A percentile compares a stretch with the other conserved stretches of the same genome.
phyloP scores from a whole-genome alignment of 2,113 vertebrate species.

The Aplodontia rufa region DNA sequence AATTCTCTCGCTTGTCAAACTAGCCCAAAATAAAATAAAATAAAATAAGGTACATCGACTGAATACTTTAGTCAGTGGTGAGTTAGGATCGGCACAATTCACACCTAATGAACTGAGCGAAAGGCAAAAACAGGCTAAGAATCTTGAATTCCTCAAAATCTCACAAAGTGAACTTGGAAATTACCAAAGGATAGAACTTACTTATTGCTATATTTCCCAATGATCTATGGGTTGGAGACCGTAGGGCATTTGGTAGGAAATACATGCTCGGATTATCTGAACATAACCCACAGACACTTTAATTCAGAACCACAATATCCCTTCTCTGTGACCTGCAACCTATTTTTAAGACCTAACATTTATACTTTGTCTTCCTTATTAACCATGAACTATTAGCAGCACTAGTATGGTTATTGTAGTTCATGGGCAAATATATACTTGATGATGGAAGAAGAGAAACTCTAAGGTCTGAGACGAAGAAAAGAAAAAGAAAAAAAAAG shows the following conservation, averaged over 20 bases:
- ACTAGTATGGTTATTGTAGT: background rate
- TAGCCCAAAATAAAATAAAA: background rate
- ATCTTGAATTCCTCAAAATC: background rate
- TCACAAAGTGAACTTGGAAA: background rate
- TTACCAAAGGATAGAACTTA: background rate
- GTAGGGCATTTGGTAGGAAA: background rate
- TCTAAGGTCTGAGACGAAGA: background rate
- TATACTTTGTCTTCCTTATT: background rate
- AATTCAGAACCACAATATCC: background rate
- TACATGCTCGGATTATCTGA: background rate
- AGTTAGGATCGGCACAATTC: background rate
- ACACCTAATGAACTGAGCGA: background rate
- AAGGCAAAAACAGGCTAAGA: background rate
- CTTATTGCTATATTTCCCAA: background rate
- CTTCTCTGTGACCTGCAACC: background rate
- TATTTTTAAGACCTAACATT: background rate
- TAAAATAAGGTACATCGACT: no score
- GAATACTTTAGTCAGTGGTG: background rate
- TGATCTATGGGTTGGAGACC: background rate
- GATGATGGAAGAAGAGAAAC: background rate
- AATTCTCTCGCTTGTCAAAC: background rate
- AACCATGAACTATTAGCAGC: background rate
- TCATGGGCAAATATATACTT: background rate
- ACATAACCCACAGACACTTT: background rate
- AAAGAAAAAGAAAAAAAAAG: background rate